Conservation (phyloP, 2,113 vertebrate genomes). For the Tauraco erythrolophus region DNA sequence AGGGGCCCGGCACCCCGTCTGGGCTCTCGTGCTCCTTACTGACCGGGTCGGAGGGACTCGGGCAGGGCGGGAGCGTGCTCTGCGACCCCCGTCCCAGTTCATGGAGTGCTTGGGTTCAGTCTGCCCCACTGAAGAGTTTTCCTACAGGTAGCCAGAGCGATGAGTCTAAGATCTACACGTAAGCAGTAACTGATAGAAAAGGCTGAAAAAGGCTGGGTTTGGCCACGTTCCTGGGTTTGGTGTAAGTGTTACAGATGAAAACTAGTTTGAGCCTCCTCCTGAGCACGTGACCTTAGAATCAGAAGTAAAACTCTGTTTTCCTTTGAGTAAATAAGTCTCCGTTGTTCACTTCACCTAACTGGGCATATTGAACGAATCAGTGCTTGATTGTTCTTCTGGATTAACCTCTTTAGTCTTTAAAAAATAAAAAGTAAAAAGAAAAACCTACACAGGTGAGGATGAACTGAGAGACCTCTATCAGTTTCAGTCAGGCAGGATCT, state of each 20-base stretch:
- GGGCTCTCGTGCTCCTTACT: no score
- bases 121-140: rapidly evolving
- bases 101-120: rapidly evolving
- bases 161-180: rapidly evolving
- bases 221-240: rapidly evolving
- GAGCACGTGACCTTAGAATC: neutral
- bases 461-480: neutral
- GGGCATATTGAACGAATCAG: neutral
- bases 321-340: neutral
- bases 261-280: neutral
- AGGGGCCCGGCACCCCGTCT: neutral
- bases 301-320: neutral
- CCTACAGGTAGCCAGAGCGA: rapidly evolving
- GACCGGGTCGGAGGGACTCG: neutral
- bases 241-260: neutral
- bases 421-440: no score
- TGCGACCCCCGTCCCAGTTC: rapidly evolving
- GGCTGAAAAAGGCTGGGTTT: neutral
- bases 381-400: neutral
- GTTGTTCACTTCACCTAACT: neutral
- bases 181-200: rapidly evolving
- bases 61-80: rapidly evolving
- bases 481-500: neutral
- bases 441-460: neutral
- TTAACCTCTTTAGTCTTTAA: neutral